Percentiles rank a stretch among this genome's conserved stretches.
Evolutionary conservation across 2,113 vertebrate genomes (phyloP).

Genomic region (Prionailurus viverrinus): DNA sequence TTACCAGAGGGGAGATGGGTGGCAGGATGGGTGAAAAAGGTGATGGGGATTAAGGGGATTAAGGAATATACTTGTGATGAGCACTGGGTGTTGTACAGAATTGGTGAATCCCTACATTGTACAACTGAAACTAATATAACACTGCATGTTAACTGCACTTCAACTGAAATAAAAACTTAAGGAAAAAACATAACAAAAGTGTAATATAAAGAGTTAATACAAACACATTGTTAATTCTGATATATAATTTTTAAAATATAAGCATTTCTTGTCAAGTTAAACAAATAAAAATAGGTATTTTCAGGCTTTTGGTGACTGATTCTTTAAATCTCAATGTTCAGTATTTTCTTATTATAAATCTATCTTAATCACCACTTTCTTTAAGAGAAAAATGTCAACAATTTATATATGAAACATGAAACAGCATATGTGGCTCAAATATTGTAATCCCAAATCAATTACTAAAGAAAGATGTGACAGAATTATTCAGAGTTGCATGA

Average conservation of each 20-base stretch:
- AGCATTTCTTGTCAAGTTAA: not conserved
- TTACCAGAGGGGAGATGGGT: not conserved
- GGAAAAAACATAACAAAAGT: not conserved
- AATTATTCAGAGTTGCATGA: conserved; percentile 1
- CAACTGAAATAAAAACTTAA: not conserved
- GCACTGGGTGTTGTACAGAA: not conserved
- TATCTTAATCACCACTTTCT: not conserved
- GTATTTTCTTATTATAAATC: conserved; percentile 39
- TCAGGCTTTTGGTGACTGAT: not conserved
- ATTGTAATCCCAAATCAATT: not conserved
- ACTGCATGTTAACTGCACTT: not conserved
- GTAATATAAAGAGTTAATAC: not conserved
- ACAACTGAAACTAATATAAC: not conserved
- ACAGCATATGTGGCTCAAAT: not conserved
- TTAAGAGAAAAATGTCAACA: not conserved
- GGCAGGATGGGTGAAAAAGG: not conserved
- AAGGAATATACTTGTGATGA: not conserved
- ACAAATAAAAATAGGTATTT: not conserved
- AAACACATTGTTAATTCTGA: not conserved
- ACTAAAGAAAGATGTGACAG: not conserved
- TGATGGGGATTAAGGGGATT: not conserved
- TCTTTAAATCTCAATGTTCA: not conserved
- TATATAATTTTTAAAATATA: not conserved
- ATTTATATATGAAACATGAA: not conserved
- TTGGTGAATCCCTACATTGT: not conserved